These are phyloP conservation scores for Deroplatys truncata DNA, from an alignment of 2,888 invertebrate genomes.

Conservation along the genomic window DNA sequence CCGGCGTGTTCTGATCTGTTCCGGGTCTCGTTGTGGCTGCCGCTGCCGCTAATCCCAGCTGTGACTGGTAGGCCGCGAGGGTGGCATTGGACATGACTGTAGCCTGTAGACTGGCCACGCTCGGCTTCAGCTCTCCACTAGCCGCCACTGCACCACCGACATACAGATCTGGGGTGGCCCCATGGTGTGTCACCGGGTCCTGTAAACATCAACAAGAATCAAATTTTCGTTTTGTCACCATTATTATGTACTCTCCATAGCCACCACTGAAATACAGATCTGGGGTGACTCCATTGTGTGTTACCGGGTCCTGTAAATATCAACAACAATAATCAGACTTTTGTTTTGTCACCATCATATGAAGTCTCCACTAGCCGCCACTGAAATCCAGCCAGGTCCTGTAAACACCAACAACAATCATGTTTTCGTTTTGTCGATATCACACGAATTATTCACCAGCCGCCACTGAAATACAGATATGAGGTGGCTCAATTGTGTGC, in stretches of 20 bases:
- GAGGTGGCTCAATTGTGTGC: constrained; percentile 33
- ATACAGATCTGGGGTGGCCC: constrained; percentile 30
- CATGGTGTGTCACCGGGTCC: constrained; percentile 33
- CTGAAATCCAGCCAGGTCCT: no score
- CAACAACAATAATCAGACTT: no score
- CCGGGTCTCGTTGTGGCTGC: constrained; percentile 21
- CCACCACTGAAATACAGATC: constrained; percentile 14
- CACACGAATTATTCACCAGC: no score
- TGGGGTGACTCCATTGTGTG: constrained; percentile 33
- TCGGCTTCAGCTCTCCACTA: constrained; percentile 33
- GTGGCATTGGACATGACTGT: constrained; percentile 36
- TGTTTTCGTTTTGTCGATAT: no score
- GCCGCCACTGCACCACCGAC: neutral
- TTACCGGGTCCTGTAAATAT: constrained; percentile 30
- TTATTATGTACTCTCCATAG: no score
- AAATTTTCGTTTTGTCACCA: no score
- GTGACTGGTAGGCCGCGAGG: constrained; percentile 34
- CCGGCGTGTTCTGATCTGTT: constrained; percentile 30
- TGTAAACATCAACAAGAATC: constrained; percentile 13
- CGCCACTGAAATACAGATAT: constrained; percentile 16
- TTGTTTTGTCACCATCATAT: no score
- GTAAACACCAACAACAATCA: no score
- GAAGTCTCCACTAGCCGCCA: constrained; percentile 13
- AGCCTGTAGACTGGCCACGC: constrained; percentile 35
- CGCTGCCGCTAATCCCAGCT: constrained; percentile 33